Conservation (phyloP, 30 jellyfish, hydroid and myxozoan genomes). For the Morbakka virulenta region DNA sequence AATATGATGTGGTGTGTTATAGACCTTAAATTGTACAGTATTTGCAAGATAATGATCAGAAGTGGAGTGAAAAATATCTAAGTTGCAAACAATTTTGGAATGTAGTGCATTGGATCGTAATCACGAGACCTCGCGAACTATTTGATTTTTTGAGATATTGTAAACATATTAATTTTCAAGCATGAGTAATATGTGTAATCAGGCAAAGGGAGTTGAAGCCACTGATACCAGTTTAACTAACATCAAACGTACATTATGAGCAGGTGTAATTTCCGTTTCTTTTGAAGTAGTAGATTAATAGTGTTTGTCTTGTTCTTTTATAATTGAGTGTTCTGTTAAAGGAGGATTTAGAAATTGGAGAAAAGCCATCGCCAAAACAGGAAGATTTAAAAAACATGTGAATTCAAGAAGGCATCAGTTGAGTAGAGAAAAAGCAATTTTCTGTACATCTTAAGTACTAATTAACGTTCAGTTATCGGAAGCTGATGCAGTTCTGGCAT, state of each 20-base stretch:
- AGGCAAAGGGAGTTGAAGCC: too few relatives aligned
- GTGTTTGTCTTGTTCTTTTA: background rate
- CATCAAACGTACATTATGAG: too few relatives aligned
- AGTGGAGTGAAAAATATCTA: background rate
- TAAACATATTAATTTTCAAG: too few relatives aligned
- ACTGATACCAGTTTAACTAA: too few relatives aligned
- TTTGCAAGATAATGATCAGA: background rate
- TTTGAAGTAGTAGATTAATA: background rate
- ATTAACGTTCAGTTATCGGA: background rate
- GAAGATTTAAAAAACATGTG: background rate
- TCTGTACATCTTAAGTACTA: background rate
- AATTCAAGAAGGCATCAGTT: background rate
- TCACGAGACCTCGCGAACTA: too few relatives aligned
- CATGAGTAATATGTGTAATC: too few relatives aligned
- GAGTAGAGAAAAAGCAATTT: background rate
- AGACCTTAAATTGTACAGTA: background rate
- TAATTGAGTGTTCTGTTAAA: background rate
- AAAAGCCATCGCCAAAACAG: background rate
- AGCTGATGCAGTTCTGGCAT: background rate
- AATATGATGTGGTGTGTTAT: too few relatives aligned
- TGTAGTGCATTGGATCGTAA: too few relatives aligned
- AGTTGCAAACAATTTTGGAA: background rate
- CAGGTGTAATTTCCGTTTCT: too few relatives aligned
- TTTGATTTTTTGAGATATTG: background rate
- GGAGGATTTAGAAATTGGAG: background rate